These are phyloP conservation scores for Cephus nigrinus DNA, from an alignment of 2,888 invertebrate genomes.

Conservation along the genomic window DNA sequence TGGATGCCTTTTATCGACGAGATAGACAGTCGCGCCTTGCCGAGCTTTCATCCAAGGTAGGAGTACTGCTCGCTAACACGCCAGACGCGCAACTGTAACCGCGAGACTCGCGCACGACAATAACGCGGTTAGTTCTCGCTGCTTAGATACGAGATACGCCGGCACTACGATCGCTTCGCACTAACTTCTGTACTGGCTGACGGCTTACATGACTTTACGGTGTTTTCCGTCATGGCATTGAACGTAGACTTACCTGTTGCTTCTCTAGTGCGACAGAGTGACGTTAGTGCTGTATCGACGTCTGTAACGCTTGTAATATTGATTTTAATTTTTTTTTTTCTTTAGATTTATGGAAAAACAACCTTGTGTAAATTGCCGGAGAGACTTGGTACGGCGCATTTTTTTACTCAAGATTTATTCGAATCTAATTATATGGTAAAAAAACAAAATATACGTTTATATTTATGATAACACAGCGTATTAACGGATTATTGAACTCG, in stretches of 20 bases:
- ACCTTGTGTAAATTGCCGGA: background rate
- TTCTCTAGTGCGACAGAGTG: background rate
- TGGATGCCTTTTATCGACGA: constrained; percentile 1
- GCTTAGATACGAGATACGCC: background rate
- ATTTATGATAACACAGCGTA: background rate
- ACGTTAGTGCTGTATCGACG: background rate
- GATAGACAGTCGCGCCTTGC: background rate
- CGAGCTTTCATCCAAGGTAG: constrained; percentile 1
- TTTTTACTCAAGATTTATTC: background rate
- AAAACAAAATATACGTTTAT: background rate
- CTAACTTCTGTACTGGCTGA: background rate
- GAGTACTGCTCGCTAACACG: constrained; percentile 25
- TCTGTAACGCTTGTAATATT: background rate
- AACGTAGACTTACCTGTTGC: background rate
- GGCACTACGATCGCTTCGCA: background rate
- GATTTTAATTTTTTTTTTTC: background rate
- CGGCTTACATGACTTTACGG: background rate
- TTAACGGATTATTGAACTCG: background rate
- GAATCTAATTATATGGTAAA: background rate
- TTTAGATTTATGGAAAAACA: background rate
- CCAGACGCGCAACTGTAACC: constrained; percentile 41
- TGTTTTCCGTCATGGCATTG: background rate
- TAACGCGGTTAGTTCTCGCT: constrained; percentile 30
- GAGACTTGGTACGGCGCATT: background rate
- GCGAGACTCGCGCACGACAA: constrained; percentile 37